Evolutionary conservation across 2,113 vertebrate genomes (phyloP).

Genomic region (Osmerus mordax): DNA sequence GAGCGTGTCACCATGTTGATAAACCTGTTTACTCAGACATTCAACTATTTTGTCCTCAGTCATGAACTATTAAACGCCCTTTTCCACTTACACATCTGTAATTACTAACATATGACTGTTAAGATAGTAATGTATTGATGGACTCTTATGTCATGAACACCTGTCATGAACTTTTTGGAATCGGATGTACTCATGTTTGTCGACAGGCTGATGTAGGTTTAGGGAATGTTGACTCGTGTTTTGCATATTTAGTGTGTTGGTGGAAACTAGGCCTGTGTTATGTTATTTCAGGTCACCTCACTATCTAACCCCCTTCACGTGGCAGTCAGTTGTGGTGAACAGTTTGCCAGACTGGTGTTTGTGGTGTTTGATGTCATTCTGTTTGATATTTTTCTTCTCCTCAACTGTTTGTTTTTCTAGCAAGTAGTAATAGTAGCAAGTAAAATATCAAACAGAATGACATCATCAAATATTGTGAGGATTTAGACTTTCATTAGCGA

Average conservation of each 20-base stretch:
- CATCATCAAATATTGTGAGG: conserved; percentile 28
- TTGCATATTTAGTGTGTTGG: conserved; percentile 7
- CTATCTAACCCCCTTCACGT: conserved; percentile 24
- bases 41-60: conserved; percentile 22
- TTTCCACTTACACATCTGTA: conserved; percentile 21
- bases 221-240: conserved; percentile 30
- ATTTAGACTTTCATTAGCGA: conserved; percentile 30
- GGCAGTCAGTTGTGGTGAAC: conserved; percentile 11
- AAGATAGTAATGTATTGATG: background rate
- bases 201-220: conserved; percentile 7
- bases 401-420: too few relatives aligned
- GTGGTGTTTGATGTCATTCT: too few relatives aligned
- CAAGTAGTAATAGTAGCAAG: too few relatives aligned
- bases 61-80: conserved; percentile 27
- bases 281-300: conserved; percentile 8
- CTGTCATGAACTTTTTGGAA: too few relatives aligned
- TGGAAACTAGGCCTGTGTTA: conserved; percentile 16
- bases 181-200: too few relatives aligned
- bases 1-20: conserved; percentile 17
- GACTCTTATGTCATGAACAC: background rate
- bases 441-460: conserved; percentile 29
- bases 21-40: conserved; percentile 16
- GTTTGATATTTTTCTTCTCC: too few relatives aligned
- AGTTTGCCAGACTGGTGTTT: background rate
- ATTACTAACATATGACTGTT: background rate